Evolutionary conservation across 2,888 invertebrate species (phyloP), one percentile per base, ranked within the genome.

Genomic region (Drosophila mimetica): DNA sequence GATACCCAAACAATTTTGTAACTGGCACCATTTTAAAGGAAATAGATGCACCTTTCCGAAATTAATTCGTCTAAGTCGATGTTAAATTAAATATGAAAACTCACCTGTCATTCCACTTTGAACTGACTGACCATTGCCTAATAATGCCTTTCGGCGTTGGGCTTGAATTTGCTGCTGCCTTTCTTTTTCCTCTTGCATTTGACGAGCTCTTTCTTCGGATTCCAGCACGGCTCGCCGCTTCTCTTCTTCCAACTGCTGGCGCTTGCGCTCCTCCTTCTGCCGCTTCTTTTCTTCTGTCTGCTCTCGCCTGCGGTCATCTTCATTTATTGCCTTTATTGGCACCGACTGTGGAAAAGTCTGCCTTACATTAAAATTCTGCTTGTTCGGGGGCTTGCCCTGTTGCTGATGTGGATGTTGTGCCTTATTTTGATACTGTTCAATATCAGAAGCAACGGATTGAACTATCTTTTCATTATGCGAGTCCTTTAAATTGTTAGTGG

Each of bases 141-240:
- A 47, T 39, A 91, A 72, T 4, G 90, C 90, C 39, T 91, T 90
- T 1, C 91, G 90, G 3, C 91, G 90, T 58, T 91, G 91, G 1
- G 89, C 89, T 66, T 92, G 90, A 28, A 91, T 91, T 67, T 91
- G 91, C 37, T 90, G 90, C n/a, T 90, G 90, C 0, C 92, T 87
- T 39, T 91, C 90, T 37, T 89, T 90, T 65, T 92, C 92, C 37
- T 91, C 91, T 0, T 81, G 76, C 7, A 82, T 75, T 71, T 90
- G 91, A 0, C 90, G 89, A n/a, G 86, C 83, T 54, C 87, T 89
- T 44, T 92, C 91, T 32, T 91, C 91, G 41, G 91, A 91, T 1
- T 71, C 79, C 11, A 74, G 55, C 37, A 84, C 61, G 0, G 76
- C 69, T 2, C 90, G 88, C 4, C 88, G 88, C 36, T 90, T 91